A percentile compares a stretch with the other conserved stretches of the same genome.
These are phyloP conservation scores for Yponomeuta malinellus DNA, from an alignment of 2,888 invertebrate genomes.

Conservation along the genomic window DNA sequence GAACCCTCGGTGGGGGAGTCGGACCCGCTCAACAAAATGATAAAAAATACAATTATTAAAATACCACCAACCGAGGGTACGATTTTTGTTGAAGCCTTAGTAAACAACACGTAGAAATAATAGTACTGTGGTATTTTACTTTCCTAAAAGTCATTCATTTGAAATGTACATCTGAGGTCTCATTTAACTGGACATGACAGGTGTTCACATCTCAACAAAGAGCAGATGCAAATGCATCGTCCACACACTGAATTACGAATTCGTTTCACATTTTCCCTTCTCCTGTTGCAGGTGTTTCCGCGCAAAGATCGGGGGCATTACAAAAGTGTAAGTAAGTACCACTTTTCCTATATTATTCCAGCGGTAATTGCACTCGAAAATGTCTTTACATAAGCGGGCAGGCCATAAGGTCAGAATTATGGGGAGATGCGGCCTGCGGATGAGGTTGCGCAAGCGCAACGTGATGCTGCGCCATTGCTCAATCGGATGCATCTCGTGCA, in stretches of 20 bases:
- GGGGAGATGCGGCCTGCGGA: conserved; percentile 8
- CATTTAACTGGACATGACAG: not conserved
- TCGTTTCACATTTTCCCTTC: conserved; percentile 1
- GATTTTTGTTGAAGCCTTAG: too few species aligned
- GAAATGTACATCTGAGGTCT: too few species aligned
- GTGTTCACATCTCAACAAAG: not conserved
- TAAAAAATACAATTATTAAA: too few species aligned
- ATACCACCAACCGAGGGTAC: too few species aligned
- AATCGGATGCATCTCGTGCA: conserved; percentile 42
- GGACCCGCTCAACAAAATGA: too few species aligned
- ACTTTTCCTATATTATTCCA: not conserved
- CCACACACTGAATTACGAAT: not conserved
- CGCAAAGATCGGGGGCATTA: conserved; percentile 31
- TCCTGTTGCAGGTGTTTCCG: conserved; percentile 41
- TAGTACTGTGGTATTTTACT: too few species aligned
- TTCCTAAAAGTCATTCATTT: too few species aligned
- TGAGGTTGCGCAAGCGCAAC: conserved; percentile 55
- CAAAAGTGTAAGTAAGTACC: conserved; percentile 53
- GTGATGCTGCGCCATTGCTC: conserved; percentile 29
- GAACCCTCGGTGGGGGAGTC: too few species aligned
- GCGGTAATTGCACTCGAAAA: not conserved
- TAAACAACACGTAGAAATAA: too few species aligned
- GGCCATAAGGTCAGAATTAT: conserved; percentile 17
- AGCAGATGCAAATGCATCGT: not conserved
- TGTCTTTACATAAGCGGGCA: conserved; percentile 2